Base-by-base conservation (phyloP, 2,888 invertebrate species). In the Pteria penguin region DNA sequence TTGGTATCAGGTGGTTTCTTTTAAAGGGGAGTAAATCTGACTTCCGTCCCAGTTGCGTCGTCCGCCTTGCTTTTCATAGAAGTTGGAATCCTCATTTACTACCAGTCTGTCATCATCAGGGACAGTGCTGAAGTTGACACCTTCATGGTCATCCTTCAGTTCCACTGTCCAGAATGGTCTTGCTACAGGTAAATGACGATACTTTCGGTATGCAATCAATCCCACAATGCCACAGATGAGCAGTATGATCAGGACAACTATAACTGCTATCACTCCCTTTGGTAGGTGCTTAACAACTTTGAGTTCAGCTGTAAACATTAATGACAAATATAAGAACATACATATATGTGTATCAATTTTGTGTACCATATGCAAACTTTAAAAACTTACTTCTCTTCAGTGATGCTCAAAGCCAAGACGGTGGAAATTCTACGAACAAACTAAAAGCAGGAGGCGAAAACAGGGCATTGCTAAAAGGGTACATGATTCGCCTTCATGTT, bases 101-200 rank as follows among this genome's bases (percentile, higher is more conserved):
- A 76, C 71, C 18, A 80, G 82, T n/a, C 83, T 67, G 14, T 88
- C 85, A 61, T 86, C 83, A 2, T 87, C 88, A 0, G 87, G 84
- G 8, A 88, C 81, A 0, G 85, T 77, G 73, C 85, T 88, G 72
- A 90, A 89, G 69, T 86, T 88, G n/a, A 89, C 88, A 2, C 86
- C 82, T 29, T 89, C 90, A 8, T 86, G 86, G 45, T 88, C 88
- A 8, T 88, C 86, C 57, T 87, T 86, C 14, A 89, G 82, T 68
- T 89, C 89, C 11, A 89, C 84, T 0, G 89, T 89, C 88, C 88
- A 89, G 81, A 89, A 89, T 2, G 87, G 87, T 22, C 83, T 78
- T 27, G 76, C 60, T 27, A 71, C 70, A 0, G 85, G 84, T 72
- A 78, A 82, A 32, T 78, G 78, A 29, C 75, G 72, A 75, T 81